Base-by-base conservation (phyloP, 2,888 invertebrate genomes). In the Drosophila monieri region DNA sequence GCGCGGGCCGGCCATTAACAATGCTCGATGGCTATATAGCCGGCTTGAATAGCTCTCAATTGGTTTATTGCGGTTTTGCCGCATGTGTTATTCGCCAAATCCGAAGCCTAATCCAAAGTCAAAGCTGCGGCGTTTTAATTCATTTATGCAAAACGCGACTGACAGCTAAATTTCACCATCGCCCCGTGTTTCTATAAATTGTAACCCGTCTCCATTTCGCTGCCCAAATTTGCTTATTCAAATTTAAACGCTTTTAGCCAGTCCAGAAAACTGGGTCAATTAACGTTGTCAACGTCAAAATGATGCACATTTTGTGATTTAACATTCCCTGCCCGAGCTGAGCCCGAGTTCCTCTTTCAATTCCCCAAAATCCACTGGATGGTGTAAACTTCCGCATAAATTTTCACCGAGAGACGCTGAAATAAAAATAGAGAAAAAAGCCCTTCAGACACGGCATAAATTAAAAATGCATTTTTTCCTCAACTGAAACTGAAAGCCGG, bases 81-180 rank as follows among this genome's bases (percentile, higher is more conserved):
- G 66, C 73, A 73, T 69, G 64, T 70, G 73, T 70, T 66, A 66
- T 56, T 56, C 56, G 21, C 37, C 23, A 21, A 62, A 60, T 39
- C 35, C 53, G 48, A 27, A 3, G 62, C 21, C 52, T 59, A 78
- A 71, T 53, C 61, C 71, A 60, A 46, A 64, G 41, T 25, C 55
- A 37, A 41, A 54, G 59, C 76, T 25, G 53, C 59, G 58, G 55
- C 74, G 56, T 60, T 68, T 72, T 74, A 71, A 85, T 75, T 75
- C 65, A 80, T 87, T 85, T 85, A 85, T 87, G 85, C 88, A 85
- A 78, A 85, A 54, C 55, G 60, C 23, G 58, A 52, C 6, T n/a
- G n/a, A 64, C 44, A 23, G 58, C 41, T n/a, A 51, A 52, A 44
- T 48, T 37, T 47, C 37, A 15, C 58, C 18, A 6, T 32, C 48